Evolutionary conservation across 1,140 invertebrate genomes (phyloP).

Genomic region (Eupristina koningsbergeri): DNA sequence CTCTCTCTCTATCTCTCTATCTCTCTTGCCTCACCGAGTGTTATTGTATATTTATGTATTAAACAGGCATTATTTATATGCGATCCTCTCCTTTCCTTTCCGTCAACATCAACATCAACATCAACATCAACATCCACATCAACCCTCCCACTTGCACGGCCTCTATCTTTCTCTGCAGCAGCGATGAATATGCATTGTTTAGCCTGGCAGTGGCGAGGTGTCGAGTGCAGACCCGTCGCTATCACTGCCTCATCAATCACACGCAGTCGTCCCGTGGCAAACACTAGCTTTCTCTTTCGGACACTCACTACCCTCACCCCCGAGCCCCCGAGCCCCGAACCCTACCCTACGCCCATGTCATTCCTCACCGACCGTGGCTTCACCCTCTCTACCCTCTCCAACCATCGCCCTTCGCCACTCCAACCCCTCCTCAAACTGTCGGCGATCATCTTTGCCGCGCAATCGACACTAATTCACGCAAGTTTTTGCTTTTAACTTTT

Average conservation of each 20-base stretch:
- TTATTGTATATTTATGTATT: constrained; percentile 72
- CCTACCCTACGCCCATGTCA: constrained; percentile 54
- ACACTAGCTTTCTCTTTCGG: constrained; percentile 47
- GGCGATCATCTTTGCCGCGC: constrained; percentile 43
- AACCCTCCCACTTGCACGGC: not conserved
- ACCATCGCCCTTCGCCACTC: not conserved
- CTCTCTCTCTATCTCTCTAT: no score
- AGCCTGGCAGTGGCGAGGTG: constrained; percentile 69
- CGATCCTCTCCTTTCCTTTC: constrained; percentile 27
- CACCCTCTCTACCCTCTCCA: not conserved
- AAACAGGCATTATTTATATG: constrained; percentile 72
- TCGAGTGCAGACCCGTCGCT: constrained; percentile 72
- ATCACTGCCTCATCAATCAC: constrained; percentile 73
- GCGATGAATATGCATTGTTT: constrained; percentile 72
- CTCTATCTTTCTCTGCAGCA: constrained; percentile 35
- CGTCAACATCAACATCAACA: no score
- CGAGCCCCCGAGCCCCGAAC: constrained; percentile 47
- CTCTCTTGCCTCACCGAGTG: constrained; percentile 10
- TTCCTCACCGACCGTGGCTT: constrained; percentile 48
- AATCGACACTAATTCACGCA: constrained; percentile 63
- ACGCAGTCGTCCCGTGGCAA: constrained; percentile 62
- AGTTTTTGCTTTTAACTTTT: constrained; percentile 48
- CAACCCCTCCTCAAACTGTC: not conserved
- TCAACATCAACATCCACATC: no score
- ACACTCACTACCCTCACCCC: constrained; percentile 35